A percentile compares a stretch with the other conserved stretches of the same genome.
Evolutionary conservation across 2,113 vertebrate species (phyloP).

Genomic region (Megaleporinus macrocephalus): DNA sequence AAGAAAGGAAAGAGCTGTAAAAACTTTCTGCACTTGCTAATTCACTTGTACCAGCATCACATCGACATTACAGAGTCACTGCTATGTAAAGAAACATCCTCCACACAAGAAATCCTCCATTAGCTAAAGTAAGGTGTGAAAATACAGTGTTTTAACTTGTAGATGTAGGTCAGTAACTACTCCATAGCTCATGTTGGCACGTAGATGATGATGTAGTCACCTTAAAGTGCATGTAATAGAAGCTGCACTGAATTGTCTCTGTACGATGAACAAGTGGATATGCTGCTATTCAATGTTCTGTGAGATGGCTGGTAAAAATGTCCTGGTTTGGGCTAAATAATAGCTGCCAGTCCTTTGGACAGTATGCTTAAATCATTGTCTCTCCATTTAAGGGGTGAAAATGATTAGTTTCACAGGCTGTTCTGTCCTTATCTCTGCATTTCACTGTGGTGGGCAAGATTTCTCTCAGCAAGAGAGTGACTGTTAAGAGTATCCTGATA

Average conservation of each 20-base stretch:
- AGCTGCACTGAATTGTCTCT: not conserved
- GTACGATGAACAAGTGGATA: not conserved
- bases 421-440: conserved; percentile 1
- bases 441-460: not conserved
- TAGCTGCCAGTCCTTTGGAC: not conserved
- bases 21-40: no score
- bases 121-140: no score
- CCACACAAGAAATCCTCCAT: no score
- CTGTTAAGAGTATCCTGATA: not conserved
- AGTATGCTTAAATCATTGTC: not conserved
- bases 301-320: not conserved
- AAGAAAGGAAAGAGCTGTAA: no score
- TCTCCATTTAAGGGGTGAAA: not conserved
- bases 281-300: not conserved
- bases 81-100: no score
- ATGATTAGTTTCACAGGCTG: not conserved
- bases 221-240: not conserved
- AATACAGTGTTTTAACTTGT: no score
- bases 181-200: not conserved
- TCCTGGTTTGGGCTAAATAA: not conserved
- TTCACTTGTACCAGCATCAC: no score
- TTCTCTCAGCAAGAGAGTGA: not conserved
- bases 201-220: not conserved
- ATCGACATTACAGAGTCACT: no score
- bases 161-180: not conserved